Conservation (phyloP, 2,113 vertebrate species). For the Bos javanicus region DNA sequence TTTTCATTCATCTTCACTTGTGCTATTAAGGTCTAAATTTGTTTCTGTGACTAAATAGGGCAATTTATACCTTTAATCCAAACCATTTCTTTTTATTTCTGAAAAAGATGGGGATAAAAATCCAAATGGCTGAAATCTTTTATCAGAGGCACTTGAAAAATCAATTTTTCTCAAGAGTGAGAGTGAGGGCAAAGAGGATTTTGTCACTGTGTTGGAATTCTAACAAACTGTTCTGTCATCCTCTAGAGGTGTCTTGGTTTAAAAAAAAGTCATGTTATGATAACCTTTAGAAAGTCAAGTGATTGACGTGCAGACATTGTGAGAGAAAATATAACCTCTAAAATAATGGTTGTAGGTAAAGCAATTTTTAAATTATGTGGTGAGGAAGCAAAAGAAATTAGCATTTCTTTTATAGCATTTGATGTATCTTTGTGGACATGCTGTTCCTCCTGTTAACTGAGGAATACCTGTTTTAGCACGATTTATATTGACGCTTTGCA, state of each 20-base stretch:
- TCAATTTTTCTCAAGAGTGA: slow-evolving; percentile 18
- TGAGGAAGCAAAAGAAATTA: neutral
- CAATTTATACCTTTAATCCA: neutral
- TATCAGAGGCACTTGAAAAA: slow-evolving; percentile 18
- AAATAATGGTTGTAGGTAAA: neutral
- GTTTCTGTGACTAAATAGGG: neutral
- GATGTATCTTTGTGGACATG: neutral
- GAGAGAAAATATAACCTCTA: slow-evolving; percentile 3
- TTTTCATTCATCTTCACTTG: neutral
- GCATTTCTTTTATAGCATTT: slow-evolving; percentile 16
- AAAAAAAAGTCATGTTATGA: neutral
- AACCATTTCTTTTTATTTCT: slow-evolving; percentile 28
- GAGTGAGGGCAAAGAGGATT: neutral
- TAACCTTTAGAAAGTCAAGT: slow-evolving; percentile 50
- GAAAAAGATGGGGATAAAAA: slow-evolving; percentile 14
- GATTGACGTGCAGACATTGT: neutral
- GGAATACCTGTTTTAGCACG: neutral
- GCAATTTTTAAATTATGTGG: slow-evolving; percentile 25
- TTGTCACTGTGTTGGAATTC: slow-evolving; percentile 3
- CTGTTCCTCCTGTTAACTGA: neutral
- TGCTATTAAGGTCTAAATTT: neutral
- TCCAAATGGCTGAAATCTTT: slow-evolving; percentile 13
- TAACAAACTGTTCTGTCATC: slow-evolving; percentile 27
- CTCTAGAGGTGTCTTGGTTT: neutral
- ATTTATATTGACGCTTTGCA: slow-evolving; percentile 8